Conservation (phyloP, 2,888 invertebrate species). For the Rutpela maculata region DNA sequence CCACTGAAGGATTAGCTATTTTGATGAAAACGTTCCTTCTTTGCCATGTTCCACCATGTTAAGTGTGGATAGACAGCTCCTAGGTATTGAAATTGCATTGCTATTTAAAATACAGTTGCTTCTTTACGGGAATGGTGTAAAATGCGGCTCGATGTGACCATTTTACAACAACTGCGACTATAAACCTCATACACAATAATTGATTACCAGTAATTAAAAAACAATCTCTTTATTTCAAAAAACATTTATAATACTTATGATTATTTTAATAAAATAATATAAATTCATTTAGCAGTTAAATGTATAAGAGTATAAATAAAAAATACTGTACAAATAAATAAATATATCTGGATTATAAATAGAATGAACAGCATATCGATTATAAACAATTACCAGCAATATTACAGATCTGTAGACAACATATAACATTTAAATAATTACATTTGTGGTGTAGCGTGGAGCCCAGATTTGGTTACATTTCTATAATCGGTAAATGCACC, state of each 20-base stretch:
- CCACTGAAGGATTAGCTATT: too few relatives aligned
- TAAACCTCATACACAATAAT: not conserved
- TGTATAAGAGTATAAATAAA: slow-evolving; percentile 62
- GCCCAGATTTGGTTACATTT: slow-evolving; percentile 9
- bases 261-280: slow-evolving; percentile 65
- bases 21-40: too few relatives aligned
- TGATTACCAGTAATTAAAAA: slow-evolving; percentile 61
- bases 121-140: not conserved
- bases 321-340: slow-evolving; percentile 68
- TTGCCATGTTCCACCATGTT: too few relatives aligned
- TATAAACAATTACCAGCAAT: slow-evolving; percentile 71
- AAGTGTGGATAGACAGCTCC: too few relatives aligned
- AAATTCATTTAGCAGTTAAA: slow-evolving; percentile 66
- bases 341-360: slow-evolving; percentile 60
- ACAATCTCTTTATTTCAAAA: slow-evolving; percentile 74
- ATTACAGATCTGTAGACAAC: slow-evolving; percentile 69
- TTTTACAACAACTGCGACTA: not conserved
- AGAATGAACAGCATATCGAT: slow-evolving; percentile 65
- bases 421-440: slow-evolving; percentile 73
- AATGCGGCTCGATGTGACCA: not conserved
- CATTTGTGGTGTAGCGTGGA: slow-evolving; percentile 54
- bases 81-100: too few relatives aligned
- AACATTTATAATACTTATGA: slow-evolving; percentile 73
- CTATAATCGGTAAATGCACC: not conserved
- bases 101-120: too few relatives aligned